Base-by-base conservation (phyloP, 2,113 vertebrate species). In the Albula glossodonta region DNA sequence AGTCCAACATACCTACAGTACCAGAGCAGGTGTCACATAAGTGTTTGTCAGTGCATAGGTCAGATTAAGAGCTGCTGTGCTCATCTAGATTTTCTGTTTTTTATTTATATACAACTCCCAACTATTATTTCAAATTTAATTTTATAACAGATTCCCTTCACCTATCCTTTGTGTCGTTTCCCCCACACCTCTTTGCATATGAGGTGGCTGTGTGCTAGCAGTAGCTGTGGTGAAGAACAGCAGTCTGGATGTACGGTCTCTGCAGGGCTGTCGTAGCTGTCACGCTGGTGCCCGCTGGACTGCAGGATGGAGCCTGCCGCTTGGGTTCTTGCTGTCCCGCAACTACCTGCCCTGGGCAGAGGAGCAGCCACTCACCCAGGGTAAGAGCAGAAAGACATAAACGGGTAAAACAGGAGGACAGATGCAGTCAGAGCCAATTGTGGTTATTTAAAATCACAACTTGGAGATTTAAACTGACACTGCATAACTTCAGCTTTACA, bases 221-320 rank as follows among this genome's bases (percentile, higher is more conserved):
- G 96, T 98, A 81, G 97, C 96, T 2, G 66, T 97, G 89, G 96
- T 96, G 89, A 96, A 74, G 81, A 94, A 94, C 92, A 91, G 90
- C 88, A 91, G 91, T 84, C 83, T 97, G 90, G 91, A 95, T 79
- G 90, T 98, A 48, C 93, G 87, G 50, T 95, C 92, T 31, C 92
- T 98, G 12, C 91, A 78, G 86, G 96, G 96, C 63, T 89, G 15
- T 2, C 95, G 93, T 86, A 97, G 96, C 90, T 98, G 97, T 88
- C 97, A 98, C 93, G 96, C 89, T 3, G 97, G 96, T 66, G 95
- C 94, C 60, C 94, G 95, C 1, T 97, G 97, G 96, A 97, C 97
- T 0, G 94, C 96, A 0, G 97, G 97, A 85, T 98, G 97, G 97
- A 98, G 96, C 89, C 94, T 98, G 25, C 97, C 97, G 0, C 89